Conservation (phyloP, 2,113 vertebrate genomes). For the Macaca fascicularis region DNA sequence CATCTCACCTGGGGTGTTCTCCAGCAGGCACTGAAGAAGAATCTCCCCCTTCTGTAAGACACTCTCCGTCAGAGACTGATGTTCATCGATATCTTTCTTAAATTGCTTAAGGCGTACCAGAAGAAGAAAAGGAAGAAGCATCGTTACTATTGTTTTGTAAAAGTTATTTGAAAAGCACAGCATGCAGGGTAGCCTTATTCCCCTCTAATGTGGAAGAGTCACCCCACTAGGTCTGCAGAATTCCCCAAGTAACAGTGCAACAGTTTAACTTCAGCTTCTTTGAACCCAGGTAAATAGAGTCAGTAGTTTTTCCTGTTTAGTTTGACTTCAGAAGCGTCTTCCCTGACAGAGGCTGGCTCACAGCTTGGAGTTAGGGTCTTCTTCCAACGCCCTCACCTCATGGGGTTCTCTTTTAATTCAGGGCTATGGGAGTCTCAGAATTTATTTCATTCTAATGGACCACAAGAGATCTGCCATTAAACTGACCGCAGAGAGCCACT, state of each 20-base stretch:
- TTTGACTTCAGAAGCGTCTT: neutral
- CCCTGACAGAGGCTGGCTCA: neutral
- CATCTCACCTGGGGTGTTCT: slow-evolving; percentile 89
- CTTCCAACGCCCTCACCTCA: neutral
- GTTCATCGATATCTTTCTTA: slow-evolving; percentile 88
- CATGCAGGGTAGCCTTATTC: neutral
- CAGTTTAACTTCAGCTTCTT: neutral
- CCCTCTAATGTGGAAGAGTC: neutral
- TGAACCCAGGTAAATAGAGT: neutral
- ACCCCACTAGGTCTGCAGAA: neutral
- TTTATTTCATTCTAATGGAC: no score
- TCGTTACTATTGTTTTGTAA: neutral
- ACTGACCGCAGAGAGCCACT: neutral
- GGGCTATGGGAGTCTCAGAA: neutral
- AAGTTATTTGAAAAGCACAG: neutral
- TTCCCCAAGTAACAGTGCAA: neutral
- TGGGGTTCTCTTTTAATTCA: neutral
- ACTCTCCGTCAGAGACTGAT: slow-evolving; percentile 86
- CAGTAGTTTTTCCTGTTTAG: neutral
- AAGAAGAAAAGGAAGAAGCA: neutral
- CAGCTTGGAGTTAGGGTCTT: neutral
- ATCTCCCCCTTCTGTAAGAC: slow-evolving; percentile 89
- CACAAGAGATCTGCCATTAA: neutral
- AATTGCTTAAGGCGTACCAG: slow-evolving; percentile 85
- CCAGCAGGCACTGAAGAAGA: slow-evolving; percentile 89